A percentile compares a stretch with the other conserved stretches of the same genome.
Conservation (phyloP, 1,140 invertebrate species). For the Drosophila trapezifrons region DNA sequence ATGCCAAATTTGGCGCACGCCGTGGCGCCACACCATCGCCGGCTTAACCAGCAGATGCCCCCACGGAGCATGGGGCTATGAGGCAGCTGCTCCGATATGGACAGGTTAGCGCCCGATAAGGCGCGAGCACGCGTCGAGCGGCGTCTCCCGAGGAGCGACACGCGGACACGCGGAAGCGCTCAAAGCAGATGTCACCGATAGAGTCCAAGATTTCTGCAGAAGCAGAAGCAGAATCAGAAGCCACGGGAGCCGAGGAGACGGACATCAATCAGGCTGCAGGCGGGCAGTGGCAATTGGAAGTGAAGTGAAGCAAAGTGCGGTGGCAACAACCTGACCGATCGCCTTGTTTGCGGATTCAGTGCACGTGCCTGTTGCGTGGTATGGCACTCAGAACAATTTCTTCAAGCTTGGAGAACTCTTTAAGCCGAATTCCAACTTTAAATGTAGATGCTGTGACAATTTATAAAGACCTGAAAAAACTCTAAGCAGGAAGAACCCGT, state of each 20-base stretch:
- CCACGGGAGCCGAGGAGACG: slow-evolving; percentile 40
- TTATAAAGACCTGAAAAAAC: not conserved
- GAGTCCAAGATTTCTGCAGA: slow-evolving; percentile 50
- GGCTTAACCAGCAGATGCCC: slow-evolving; percentile 27
- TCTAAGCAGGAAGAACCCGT: no score
- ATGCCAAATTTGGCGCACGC: slow-evolving; percentile 79
- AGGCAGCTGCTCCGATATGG: slow-evolving; percentile 70
- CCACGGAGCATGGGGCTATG: slow-evolving; percentile 41
- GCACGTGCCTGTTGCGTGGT: slow-evolving; percentile 66
- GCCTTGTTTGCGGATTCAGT: slow-evolving; percentile 62
- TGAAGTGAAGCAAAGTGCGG: not conserved
- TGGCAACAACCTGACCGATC: slow-evolving; percentile 26
- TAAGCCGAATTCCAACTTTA: not conserved
- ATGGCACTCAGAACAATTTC: not conserved
- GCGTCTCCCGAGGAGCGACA: slow-evolving; percentile 64
- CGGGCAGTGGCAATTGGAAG: slow-evolving; percentile 41
- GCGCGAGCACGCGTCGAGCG: slow-evolving; percentile 65
- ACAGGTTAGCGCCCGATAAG: slow-evolving; percentile 80
- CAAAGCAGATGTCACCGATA: slow-evolving; percentile 69
- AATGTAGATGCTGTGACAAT: not conserved
- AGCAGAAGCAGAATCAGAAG: slow-evolving; percentile 49
- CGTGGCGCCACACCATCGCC: slow-evolving; percentile 74
- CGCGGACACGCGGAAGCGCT: slow-evolving; percentile 75
- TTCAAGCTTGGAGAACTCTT: accelerated
- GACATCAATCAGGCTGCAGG: slow-evolving; percentile 68